Evolutionary conservation across 2,113 vertebrate genomes (phyloP).

Genomic region (Albula goreensis): DNA sequence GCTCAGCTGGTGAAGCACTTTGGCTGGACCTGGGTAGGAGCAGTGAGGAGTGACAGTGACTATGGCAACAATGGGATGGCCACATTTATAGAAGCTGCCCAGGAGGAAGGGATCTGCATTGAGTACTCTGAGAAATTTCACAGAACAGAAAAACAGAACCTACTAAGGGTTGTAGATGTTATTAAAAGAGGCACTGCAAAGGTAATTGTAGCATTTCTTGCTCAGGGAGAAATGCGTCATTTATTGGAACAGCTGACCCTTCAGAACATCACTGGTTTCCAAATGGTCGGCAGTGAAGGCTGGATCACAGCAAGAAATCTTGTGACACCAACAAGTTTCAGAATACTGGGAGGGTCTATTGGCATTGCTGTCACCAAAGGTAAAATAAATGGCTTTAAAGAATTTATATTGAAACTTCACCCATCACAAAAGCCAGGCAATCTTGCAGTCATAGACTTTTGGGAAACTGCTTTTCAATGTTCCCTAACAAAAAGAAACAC

Average conservation of each 20-base stretch:
- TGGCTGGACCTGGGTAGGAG: neutral
- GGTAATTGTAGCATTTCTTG: conserved; percentile 67
- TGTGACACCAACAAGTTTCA: conserved; percentile 57
- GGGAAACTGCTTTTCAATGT: conserved; percentile 25
- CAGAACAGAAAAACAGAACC: conserved; percentile 38
- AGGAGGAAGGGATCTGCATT: conserved; percentile 64
- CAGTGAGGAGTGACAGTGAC: conserved; percentile 39
- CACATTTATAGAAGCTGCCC: conserved; percentile 59
- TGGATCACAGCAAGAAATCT: conserved; percentile 69
- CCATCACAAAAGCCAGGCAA: conserved; percentile 6
- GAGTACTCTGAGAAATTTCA: conserved; percentile 46
- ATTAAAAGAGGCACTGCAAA: conserved; percentile 58
- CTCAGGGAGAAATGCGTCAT: conserved; percentile 64
- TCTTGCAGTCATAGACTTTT: conserved; percentile 14
- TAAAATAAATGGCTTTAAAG: conserved; percentile 57
- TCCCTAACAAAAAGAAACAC: conserved; percentile 39
- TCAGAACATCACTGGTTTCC: conserved; percentile 63
- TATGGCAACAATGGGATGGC: conserved; percentile 52
- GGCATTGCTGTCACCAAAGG: conserved; percentile 62
- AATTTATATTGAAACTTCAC: conserved; percentile 58
- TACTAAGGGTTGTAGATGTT: conserved; percentile 59
- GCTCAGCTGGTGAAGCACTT: neutral
- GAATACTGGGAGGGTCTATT: conserved; percentile 60
- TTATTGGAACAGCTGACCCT: conserved; percentile 61
- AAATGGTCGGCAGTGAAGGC: conserved; percentile 67